A percentile compares a stretch with the other conserved stretches of the same genome.
Conservation (phyloP, 37 sponge, comb jelly and placozoan species). For the Mnemiopsis leidyi region DNA sequence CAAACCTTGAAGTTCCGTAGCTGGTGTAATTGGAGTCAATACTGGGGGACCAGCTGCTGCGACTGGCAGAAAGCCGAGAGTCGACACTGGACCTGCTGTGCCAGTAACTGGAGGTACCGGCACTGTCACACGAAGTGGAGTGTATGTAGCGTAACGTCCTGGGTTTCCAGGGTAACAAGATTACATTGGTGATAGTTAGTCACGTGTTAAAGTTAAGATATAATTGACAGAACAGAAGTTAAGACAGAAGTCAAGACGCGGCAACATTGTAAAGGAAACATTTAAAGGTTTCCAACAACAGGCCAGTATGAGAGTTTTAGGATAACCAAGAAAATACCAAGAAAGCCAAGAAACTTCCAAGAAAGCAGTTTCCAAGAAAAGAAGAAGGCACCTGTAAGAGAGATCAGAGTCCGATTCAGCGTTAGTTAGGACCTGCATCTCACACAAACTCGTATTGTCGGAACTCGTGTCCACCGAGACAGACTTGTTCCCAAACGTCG, state of each 20-base stretch:
- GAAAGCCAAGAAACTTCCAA: no score
- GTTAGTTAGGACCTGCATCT: conserved; percentile 41
- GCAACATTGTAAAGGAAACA: no score
- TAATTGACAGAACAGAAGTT: no score
- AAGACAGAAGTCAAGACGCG: no score
- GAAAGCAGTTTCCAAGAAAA: no score
- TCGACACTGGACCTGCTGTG: conserved; percentile 27
- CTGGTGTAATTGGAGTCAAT: conserved; percentile 16
- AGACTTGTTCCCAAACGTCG: conserved; percentile 63
- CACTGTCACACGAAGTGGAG: conserved; percentile 65
- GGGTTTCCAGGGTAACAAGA: no score
- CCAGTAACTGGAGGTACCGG: conserved; percentile 6
- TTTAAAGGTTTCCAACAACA: no score
- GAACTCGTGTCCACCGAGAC: conserved; percentile 52
- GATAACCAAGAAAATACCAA: no score
- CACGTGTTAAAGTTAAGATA: not conserved
- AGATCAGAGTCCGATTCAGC: conserved; percentile 37
- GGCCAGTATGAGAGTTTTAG: no score
- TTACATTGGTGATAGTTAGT: not conserved
- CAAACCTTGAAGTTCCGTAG: conserved; percentile 53
- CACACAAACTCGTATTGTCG: conserved; percentile 35
- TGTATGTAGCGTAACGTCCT: conserved; percentile 56
- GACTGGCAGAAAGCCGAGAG: not conserved
- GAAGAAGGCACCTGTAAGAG: conserved; percentile 6
- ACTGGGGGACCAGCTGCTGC: conserved; percentile 28